These are phyloP conservation scores for Procavia capensis DNA, from an alignment of 2,113 vertebrate species.

Conservation along the genomic window DNA sequence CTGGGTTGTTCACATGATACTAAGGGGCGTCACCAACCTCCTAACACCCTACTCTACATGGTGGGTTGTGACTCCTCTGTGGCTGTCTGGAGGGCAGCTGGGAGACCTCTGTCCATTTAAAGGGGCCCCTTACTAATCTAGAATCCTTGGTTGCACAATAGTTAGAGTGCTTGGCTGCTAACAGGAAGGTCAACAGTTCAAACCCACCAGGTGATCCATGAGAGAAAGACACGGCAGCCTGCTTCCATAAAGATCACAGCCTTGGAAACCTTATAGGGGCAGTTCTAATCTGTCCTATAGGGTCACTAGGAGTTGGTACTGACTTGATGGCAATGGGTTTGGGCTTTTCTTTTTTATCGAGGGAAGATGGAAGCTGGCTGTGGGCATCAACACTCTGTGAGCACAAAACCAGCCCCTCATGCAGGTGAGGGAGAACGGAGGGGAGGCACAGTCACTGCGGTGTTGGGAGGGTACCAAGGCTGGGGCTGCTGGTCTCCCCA, in stretches of 20 bases:
- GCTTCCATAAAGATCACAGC: no score
- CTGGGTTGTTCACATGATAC: neutral
- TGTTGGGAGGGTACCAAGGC: no score
- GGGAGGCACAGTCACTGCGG: no score
- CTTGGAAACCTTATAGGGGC: no score
- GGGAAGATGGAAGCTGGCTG: neutral
- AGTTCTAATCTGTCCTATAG: no score
- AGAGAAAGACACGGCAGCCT: no score
- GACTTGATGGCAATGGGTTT: no score
- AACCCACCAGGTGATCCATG: no score
- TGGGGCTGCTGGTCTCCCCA: neutral
- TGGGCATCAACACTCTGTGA: neutral
- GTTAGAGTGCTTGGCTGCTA: no score
- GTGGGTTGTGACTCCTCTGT: neutral
- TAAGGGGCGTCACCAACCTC: accelerated
- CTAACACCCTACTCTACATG: neutral
- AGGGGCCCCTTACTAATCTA: neutral
- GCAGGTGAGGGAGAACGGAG: neutral
- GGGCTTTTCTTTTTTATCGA: neutral
- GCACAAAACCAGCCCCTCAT: accelerated
- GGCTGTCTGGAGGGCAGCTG: neutral
- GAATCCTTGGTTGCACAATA: no score
- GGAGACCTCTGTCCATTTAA: neutral
- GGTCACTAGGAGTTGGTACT: no score
- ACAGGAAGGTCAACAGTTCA: no score